Base-by-base conservation (phyloP, 2,888 invertebrate genomes). In the Pyrgus malvae region DNA sequence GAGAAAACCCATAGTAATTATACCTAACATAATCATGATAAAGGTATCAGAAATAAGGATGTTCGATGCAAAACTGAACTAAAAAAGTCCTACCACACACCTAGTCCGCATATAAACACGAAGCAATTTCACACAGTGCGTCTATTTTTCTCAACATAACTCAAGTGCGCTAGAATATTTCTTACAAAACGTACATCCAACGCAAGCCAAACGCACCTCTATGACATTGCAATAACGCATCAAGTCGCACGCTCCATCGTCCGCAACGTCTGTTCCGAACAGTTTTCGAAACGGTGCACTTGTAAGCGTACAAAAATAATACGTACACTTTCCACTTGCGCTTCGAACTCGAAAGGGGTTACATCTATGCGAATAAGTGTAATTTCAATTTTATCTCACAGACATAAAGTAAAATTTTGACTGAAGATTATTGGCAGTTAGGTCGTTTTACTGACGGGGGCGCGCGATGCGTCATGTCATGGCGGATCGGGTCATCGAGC, bases 401-500 rank as follows among this genome's bases (percentile, higher is more conserved):
- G 9, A 0, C 9, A n/a, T 27, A 48, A 33, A 33, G 37, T 33
- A 17, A 29, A 12, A 9, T 41, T 48, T 17, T n/a, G 9, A 11
- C 4, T 25, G 45, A 14, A 2, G 14, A 48, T 56, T 41, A 50
- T 48, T 58, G 55, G 58, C 57, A 35, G 63, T 69, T 80, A 69
- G 65, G 76, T 63, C 73, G 71, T 80, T 80, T 49, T 66, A 57
- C 59, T 51, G 55, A 50, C 57, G 64, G 48, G 41, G 9, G 19
- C 57, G 63, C 60, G 63, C 65, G 76, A 82, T 82, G 82, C 85
- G 83, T 83, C 84, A 83, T 74, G 73, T 74, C 76, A 77, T 74
- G 74, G 77, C 68, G 68, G 70, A 66, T 63, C 86, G 73, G 87
- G 87, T 87, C 87, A 87, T 87, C 87, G 87, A 78, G 82, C 87